Percentiles rank a stretch among this genome's conserved stretches.
These are phyloP conservation scores for Scaptomyza graminum DNA, from an alignment of 1,140 invertebrate genomes.

Conservation along the genomic window DNA sequence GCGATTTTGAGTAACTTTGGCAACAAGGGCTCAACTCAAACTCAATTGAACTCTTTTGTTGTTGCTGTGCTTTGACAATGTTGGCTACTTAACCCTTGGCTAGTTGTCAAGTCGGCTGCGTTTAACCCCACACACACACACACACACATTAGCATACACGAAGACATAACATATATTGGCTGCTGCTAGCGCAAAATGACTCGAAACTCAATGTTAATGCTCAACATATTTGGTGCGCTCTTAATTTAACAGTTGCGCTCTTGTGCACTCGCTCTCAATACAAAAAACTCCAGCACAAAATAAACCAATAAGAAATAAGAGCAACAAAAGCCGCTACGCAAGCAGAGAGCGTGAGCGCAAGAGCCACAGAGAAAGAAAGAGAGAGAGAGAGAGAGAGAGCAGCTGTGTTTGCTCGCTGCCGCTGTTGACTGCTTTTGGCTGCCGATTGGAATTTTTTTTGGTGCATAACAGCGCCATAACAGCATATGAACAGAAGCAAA, in stretches of 20 bases:
- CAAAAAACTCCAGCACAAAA: constrained; percentile 46
- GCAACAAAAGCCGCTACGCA: constrained; percentile 31
- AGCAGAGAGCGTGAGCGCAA: constrained; percentile 8
- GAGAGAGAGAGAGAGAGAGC: constrained; percentile 17
- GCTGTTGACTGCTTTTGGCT: constrained; percentile 22
- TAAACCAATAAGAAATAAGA: constrained; percentile 68
- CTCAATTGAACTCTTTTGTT: constrained; percentile 2
- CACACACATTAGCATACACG: background rate
- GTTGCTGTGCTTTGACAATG: background rate
- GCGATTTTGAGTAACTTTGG: background rate
- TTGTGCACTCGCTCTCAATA: constrained; percentile 1
- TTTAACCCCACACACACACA: constrained; percentile 5
- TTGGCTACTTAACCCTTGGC: constrained; percentile 22
- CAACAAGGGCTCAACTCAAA: background rate
- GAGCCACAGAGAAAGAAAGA: background rate
- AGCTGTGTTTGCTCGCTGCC: constrained; percentile 11
- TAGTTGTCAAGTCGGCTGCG: constrained; percentile 4
- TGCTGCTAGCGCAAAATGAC: background rate
- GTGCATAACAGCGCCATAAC: constrained; percentile 51
- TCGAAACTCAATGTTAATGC: constrained; percentile 5
- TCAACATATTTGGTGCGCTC: background rate
- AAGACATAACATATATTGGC: background rate
- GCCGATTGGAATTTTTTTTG: constrained; percentile 51
- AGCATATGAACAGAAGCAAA: constrained; percentile 48
- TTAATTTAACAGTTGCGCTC: constrained; percentile 12